These are phyloP conservation scores for Brachionus angularis DNA, from an alignment of 1,140 invertebrate genomes.

Conservation along the genomic window DNA sequence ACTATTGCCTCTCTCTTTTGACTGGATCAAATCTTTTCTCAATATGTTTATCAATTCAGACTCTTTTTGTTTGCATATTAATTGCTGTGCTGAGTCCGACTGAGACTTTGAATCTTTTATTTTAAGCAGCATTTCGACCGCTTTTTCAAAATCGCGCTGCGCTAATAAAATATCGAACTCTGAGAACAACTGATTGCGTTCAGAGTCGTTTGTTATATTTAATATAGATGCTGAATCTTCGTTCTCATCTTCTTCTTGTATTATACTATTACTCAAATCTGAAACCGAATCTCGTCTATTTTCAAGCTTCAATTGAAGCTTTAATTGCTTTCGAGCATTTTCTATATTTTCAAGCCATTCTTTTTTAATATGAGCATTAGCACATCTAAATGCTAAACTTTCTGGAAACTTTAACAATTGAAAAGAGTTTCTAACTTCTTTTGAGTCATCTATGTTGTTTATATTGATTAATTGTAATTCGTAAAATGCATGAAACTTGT, in stretches of 20 bases:
- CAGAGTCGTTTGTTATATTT: not conserved
- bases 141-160: constrained; percentile 40
- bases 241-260: constrained; percentile 26
- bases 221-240: not conserved
- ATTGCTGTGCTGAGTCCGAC: not conserved
- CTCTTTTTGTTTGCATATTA: constrained; percentile 43
- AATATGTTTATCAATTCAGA: constrained; percentile 5
- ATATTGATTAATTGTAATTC: constrained; percentile 30
- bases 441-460: constrained; percentile 32
- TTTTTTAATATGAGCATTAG: constrained; percentile 42
- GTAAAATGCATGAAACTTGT: constrained; percentile 42
- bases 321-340: constrained; percentile 16
- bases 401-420: constrained; percentile 42
- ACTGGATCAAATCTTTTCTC: constrained; percentile 27
- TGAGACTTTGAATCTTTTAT: not conserved
- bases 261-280: not conserved
- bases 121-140: constrained; percentile 13
- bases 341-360: constrained; percentile 41
- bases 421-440: constrained; percentile 37
- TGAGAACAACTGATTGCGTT: constrained; percentile 34
- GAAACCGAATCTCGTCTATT: too few relatives aligned
- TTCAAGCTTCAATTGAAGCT: not conserved
- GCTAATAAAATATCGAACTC: constrained; percentile 42
- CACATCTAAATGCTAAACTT: constrained; percentile 27
- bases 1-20: constrained; percentile 39